Evolutionary conservation across 53 echinoderm and acorn worm species (phyloP).

Genomic region (Luidia sarsii): DNA sequence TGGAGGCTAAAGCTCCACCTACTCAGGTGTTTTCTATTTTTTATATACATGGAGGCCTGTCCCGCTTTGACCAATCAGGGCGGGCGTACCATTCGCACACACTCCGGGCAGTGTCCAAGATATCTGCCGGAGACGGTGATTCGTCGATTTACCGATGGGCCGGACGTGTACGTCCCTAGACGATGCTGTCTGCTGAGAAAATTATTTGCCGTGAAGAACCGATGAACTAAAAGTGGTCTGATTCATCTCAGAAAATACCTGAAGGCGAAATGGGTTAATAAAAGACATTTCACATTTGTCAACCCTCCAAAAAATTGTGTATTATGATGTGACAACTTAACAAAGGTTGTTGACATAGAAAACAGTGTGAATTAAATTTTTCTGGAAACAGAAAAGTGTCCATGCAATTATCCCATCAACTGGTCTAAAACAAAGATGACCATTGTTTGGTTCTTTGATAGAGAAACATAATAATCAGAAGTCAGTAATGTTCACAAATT

Average conservation of each 20-base stretch:
- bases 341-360: no score
- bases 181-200: no score
- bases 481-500: no score
- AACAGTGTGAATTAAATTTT: no score
- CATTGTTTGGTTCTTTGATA: no score
- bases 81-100: conserved; percentile 5
- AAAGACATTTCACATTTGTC: conserved; percentile 21
- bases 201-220: conserved; percentile 18
- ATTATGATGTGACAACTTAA: no score
- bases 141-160: conserved; percentile 37
- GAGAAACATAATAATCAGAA: no score
- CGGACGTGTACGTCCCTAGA: conserved; percentile 43
- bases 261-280: conserved; percentile 11
- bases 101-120: conserved; percentile 49
- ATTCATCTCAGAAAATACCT: conserved; percentile 39
- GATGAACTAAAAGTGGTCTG: conserved; percentile 20
- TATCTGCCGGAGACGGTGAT: conserved; percentile 44
- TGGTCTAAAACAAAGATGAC: no score
- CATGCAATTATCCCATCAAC: no score
- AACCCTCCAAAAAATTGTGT: no score
- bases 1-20: conserved; percentile 50
- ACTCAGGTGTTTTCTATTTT: conserved; percentile 63
- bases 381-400: no score
- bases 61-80: conserved; percentile 49
- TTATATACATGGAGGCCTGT: conserved; percentile 33